These are phyloP conservation scores for Graptemys geographica DNA, from an alignment of 2,797 vertebrate genomes.

Conservation along the genomic window DNA sequence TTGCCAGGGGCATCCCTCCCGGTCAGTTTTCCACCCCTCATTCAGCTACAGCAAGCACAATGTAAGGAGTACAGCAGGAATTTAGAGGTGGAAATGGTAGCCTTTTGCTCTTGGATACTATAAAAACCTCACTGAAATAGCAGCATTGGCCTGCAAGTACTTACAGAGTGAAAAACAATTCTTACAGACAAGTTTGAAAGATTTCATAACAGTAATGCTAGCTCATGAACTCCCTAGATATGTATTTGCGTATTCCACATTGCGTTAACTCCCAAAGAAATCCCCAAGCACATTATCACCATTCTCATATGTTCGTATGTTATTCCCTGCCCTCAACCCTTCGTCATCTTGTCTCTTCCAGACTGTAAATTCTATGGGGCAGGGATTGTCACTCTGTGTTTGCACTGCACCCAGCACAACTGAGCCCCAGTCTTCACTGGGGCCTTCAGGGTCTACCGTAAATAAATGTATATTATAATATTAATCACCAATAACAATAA, in stretches of 20 bases:
- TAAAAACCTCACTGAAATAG: background rate
- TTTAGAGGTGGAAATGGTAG: background rate
- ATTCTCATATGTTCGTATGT: fast-evolving
- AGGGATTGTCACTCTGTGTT: background rate
- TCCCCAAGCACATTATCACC: background rate
- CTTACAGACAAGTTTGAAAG: background rate
- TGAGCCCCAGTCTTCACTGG: background rate
- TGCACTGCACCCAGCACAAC: background rate
- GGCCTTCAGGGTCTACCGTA: background rate
- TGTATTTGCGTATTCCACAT: background rate
- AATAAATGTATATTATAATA: background rate
- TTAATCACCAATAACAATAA: background rate
- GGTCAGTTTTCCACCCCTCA: background rate
- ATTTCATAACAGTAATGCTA: background rate
- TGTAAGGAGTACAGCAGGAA: background rate
- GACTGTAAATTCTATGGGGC: background rate
- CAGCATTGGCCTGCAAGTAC: background rate
- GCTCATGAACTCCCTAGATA: background rate
- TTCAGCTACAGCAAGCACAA: background rate
- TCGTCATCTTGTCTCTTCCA: background rate
- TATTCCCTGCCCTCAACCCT: background rate
- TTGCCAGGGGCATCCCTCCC: background rate
- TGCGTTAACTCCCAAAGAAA: background rate
- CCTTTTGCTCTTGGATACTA: background rate
- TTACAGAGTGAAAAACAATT: background rate